Base-by-base conservation (phyloP, 1,140 invertebrate species). In the Temnothorax longispinosus region DNA sequence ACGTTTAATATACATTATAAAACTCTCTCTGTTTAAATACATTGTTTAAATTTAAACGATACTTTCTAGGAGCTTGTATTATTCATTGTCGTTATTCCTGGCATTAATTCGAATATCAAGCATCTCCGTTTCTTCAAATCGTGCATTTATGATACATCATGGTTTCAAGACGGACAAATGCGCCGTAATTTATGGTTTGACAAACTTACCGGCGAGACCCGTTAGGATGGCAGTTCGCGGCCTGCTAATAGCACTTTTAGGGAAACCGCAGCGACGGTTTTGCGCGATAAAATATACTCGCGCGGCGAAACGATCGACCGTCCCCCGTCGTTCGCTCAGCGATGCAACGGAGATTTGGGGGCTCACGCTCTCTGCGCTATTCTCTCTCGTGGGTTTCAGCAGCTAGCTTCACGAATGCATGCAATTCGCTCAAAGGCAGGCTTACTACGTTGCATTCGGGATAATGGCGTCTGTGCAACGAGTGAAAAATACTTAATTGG, bases 181-280 rank as follows among this genome's bases (percentile, higher is more conserved):
- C 62, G 32, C 5, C 69, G 64, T 84, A 74, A 60, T 62, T 84
- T 75, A 84, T 50, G 13, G 54, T 62, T 50, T 67, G 69, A 84
- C 69, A 84, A 84, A 84, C 80, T 75, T 84, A 74, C 27, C 27
- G n/a, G n/a, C n/a, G 10, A 8, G 27, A 18, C 41, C 56, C 54
- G 80, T 84, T 75, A 84, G 58, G 47, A 65, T 27, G 69, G n/a
- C 69, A 87, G 47, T 87, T 84, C 62, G 78, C 67, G 69, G 78
- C n/a, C 18, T 52, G 58, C 47, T 87, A 87, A 87, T 81, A 82
- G 78, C 69, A 65, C 86, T 71, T 87, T 84, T 84, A 74, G 69
- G 35, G 69, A 62, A 75, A 75, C 80, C 69, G 27, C 80, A 50
- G 32, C 69, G 67, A 84, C 69, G 69, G 75, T 84, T 84, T 84